phyloP scores from a whole-genome alignment of 92 coral and sea anemone genomes.

The Zoanthus gigantus region DNA sequence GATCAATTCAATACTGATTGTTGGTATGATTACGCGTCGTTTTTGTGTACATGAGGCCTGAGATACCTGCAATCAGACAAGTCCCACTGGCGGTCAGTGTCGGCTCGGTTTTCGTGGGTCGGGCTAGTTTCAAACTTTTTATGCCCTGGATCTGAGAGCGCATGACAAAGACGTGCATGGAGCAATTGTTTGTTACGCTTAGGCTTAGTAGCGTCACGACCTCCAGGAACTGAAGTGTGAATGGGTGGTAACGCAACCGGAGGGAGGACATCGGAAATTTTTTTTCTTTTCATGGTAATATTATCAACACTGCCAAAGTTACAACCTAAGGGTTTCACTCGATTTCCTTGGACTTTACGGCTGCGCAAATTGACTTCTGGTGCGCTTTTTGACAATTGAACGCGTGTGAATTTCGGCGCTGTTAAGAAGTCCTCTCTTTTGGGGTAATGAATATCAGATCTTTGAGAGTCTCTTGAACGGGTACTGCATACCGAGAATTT shows the following conservation, averaged over 20 bases:
- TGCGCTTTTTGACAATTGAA: neutral
- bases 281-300: neutral
- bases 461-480: neutral
- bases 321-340: neutral
- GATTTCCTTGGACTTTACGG: neutral
- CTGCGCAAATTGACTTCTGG: neutral
- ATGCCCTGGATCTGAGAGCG: conserved; percentile 35
- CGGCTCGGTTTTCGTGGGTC: neutral
- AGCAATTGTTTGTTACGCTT: neutral
- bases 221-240: neutral
- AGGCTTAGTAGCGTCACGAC: neutral
- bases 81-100: neutral
- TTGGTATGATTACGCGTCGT: neutral
- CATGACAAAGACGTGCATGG: conserved; percentile 11
- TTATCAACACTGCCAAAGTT: neutral
- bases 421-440: neutral
- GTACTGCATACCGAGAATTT: neutral
- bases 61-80: conserved; percentile 33
- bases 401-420: conserved; percentile 1
- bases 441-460: neutral
- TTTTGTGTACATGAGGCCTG: conserved; percentile 7
- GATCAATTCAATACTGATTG: neutral
- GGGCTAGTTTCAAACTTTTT: neutral
- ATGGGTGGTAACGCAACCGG: conserved; percentile 43
- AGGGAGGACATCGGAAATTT: conserved; percentile 26